Percentiles rank a stretch among this genome's conserved stretches.
phyloP scores from a whole-genome alignment of 1,140 invertebrate genomes.

The Drosophila simulans region DNA sequence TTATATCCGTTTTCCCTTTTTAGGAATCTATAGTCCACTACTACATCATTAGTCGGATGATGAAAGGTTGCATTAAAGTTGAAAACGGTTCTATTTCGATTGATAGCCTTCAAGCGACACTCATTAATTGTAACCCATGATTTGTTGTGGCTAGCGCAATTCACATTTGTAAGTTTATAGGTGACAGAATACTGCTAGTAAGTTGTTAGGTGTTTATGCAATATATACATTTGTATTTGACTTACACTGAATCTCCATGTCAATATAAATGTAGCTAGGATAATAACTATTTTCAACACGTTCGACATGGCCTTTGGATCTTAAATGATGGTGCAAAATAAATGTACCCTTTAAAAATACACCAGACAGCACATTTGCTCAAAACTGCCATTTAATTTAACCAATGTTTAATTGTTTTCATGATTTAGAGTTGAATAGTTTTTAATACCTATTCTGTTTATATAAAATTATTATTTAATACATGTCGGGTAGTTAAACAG shows the following conservation, averaged over 20 bases:
- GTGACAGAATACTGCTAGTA: conserved; percentile 3
- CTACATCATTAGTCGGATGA: conserved; percentile 1
- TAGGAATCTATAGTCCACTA: not conserved
- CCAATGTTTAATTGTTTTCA: not conserved
- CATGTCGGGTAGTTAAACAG: not conserved
- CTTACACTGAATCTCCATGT: conserved; percentile 11
- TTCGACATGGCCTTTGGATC: not conserved
- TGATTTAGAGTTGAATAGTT: not conserved
- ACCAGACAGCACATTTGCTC: not conserved
- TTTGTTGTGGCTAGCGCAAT: conserved; percentile 6
- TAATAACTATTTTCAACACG: not conserved
- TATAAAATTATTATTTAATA: not conserved
- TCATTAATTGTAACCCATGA: conserved; percentile 26
- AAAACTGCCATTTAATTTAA: not conserved
- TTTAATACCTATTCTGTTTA: not conserved
- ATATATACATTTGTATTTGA: not conserved
- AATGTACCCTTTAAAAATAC: not conserved
- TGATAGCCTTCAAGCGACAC: conserved; percentile 24
- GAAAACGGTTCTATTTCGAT: conserved; percentile 1
- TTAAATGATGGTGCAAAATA: not conserved
- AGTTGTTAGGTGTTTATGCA: not conserved
- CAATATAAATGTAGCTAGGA: not conserved
- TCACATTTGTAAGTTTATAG: conserved; percentile 14
- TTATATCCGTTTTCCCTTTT: conserved; percentile 18
- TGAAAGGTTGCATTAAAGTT: conserved; percentile 16